These are phyloP conservation scores for Falco concolor DNA, from an alignment of 2,797 vertebrate genomes.

Conservation along the genomic window DNA sequence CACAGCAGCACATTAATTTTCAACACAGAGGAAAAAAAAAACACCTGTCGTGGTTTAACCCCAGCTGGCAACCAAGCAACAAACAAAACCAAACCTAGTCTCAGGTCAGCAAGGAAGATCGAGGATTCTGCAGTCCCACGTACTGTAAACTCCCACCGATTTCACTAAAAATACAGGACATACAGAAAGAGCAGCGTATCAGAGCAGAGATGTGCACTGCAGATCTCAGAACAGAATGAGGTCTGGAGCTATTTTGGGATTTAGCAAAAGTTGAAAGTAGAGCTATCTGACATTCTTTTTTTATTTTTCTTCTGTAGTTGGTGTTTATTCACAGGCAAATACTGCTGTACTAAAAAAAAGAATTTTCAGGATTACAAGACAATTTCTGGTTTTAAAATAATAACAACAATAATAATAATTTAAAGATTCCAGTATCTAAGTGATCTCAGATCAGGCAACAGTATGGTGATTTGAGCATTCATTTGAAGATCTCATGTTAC, in stretches of 20 bases:
- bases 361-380: background rate
- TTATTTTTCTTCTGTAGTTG: background rate
- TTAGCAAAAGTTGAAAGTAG: background rate
- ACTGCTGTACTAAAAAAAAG: background rate
- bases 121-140: background rate
- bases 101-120: background rate
- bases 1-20: background rate
- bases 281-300: background rate
- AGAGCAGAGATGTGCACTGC: constrained; percentile 5
- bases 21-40: background rate
- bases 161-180: constrained; percentile 40
- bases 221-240: constrained; percentile 32
- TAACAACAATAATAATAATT: background rate
- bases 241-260: constrained; percentile 38
- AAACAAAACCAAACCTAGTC: background rate
- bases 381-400: background rate
- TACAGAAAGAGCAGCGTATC: background rate
- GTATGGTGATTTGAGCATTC: background rate
- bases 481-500: background rate
- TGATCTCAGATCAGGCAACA: background rate
- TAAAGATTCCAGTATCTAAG: background rate
- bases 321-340: background rate
- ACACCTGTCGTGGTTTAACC: no score
- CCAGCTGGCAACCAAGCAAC: no score
- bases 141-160: constrained; percentile 5